Evolutionary conservation across 2,888 invertebrate species (phyloP).

Genomic region (Trypoxylon attenuatum): DNA sequence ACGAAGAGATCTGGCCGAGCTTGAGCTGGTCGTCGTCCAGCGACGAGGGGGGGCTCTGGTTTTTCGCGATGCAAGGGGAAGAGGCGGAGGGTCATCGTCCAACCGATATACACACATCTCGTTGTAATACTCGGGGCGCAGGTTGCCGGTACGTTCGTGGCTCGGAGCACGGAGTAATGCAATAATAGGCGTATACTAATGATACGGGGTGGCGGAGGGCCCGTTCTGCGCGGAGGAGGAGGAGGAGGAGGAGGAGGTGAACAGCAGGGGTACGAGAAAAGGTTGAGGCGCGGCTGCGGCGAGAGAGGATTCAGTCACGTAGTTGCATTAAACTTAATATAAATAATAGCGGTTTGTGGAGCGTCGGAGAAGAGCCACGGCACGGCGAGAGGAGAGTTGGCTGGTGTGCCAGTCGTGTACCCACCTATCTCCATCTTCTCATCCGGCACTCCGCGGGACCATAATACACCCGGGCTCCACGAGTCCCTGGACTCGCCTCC

Average conservation of each 20-base stretch:
- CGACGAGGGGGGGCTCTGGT: slow-evolving; percentile 21
- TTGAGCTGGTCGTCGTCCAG: slow-evolving; percentile 8
- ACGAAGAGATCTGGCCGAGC: neutral
- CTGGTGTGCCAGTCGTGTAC: no score
- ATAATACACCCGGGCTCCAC: slow-evolving; percentile 68
- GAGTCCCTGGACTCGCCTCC: slow-evolving; percentile 69
- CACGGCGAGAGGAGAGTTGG: no score
- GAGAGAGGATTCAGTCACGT: slow-evolving; percentile 73
- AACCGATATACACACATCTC: slow-evolving; percentile 52
- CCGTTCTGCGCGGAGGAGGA: no score
- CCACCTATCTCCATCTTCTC: slow-evolving; percentile 72
- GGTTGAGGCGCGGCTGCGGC: slow-evolving; percentile 45
- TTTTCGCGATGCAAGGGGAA: slow-evolving; percentile 36
- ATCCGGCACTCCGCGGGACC: slow-evolving; percentile 59
- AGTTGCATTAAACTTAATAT: slow-evolving; percentile 75
- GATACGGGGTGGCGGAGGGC: slow-evolving; percentile 66
- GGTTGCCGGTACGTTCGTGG: slow-evolving; percentile 35
- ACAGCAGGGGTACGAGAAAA: neutral
- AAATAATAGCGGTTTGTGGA: slow-evolving; percentile 75
- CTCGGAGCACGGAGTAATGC: slow-evolving; percentile 67
- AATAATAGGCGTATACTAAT: slow-evolving; percentile 75
- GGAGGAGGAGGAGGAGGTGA: slow-evolving; percentile 4
- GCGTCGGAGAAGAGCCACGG: slow-evolving; percentile 55
- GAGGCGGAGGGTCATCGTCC: slow-evolving; percentile 48
- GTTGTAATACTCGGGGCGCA: slow-evolving; percentile 54